phyloP scores from a whole-genome alignment of 2,797 vertebrate species.

The Craterocephalus amniculus region DNA sequence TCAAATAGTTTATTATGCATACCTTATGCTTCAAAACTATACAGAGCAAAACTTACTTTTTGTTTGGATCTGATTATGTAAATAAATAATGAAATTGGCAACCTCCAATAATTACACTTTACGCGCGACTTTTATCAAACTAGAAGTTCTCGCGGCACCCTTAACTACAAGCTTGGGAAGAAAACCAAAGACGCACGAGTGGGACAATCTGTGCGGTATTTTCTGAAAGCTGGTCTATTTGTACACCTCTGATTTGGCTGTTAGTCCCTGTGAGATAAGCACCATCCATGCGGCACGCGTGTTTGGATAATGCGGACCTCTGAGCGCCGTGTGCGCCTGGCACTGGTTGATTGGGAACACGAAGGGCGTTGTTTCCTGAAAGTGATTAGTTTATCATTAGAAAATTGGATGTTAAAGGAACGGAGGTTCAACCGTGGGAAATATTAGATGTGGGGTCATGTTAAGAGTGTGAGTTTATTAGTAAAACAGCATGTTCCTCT shows the following conservation, averaged over 20 bases:
- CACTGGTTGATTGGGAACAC: slow-evolving; percentile 64
- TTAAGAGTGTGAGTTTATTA: slow-evolving; percentile 46
- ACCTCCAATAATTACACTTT: neutral
- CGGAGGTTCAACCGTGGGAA: slow-evolving; percentile 69
- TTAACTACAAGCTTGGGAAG: neutral
- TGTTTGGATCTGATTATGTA: neutral
- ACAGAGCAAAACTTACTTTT: neutral
- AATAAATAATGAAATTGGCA: neutral
- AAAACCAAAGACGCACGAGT: slow-evolving; percentile 4
- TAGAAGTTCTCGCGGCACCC: neutral
- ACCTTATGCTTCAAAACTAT: neutral
- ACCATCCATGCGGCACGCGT: slow-evolving; percentile 46
- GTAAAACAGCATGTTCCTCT: slow-evolving; percentile 48
- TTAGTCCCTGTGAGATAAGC: slow-evolving; percentile 55
- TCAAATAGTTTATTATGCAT: no score
- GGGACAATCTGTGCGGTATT: neutral
- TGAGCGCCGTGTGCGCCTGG: slow-evolving; percentile 60
- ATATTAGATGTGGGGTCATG: slow-evolving; percentile 58
- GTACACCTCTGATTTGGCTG: slow-evolving; percentile 19
- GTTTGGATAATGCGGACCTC: slow-evolving; percentile 70
- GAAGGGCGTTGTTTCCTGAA: slow-evolving; percentile 83
- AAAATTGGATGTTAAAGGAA: slow-evolving; percentile 69
- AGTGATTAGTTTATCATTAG: slow-evolving; percentile 76
- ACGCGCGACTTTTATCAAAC: slow-evolving; percentile 6
- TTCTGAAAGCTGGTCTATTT: slow-evolving; percentile 4